phyloP scores from a whole-genome alignment of 1,140 invertebrate species.

The Listronotus bonariensis region DNA sequence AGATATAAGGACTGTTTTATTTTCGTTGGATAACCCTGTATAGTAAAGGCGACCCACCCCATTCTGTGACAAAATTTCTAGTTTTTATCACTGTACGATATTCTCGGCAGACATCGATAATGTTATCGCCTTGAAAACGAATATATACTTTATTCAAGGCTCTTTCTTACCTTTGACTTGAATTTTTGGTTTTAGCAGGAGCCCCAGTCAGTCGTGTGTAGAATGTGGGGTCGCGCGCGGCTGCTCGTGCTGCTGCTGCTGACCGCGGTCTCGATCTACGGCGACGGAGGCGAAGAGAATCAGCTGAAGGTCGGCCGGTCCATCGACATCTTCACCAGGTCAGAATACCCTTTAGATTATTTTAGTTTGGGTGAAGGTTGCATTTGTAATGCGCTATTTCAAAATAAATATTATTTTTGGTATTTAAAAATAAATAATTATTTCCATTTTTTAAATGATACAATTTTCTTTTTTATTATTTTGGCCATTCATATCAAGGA shows the following conservation, averaged over 20 bases:
- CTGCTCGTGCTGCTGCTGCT: constrained; percentile 50
- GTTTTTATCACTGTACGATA: too few species aligned
- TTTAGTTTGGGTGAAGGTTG: neutral
- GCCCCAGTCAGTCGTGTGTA: constrained; percentile 43
- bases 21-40: too few species aligned
- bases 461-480: too few species aligned
- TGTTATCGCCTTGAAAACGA: constrained; percentile 11
- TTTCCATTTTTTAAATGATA: too few species aligned
- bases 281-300: constrained; percentile 37
- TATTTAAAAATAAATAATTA: too few species aligned
- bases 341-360: constrained; percentile 14
- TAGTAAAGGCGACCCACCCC: too few species aligned
- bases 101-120: neutral
- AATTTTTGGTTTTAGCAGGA: constrained; percentile 28
- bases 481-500: too few species aligned
- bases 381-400: too few species aligned
- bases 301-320: constrained; percentile 51
- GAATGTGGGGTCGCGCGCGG: constrained; percentile 55
- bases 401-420: too few species aligned
- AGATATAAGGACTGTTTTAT: too few species aligned
- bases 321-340: constrained; percentile 51
- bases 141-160: constrained; percentile 17
- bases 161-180: constrained; percentile 24
- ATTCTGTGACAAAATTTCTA: too few species aligned
- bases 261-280: constrained; percentile 30